A percentile compares a stretch with the other conserved stretches of the same genome.
Conservation (phyloP, 2,113 vertebrate genomes). For the Trichomycterus rosablanca region DNA sequence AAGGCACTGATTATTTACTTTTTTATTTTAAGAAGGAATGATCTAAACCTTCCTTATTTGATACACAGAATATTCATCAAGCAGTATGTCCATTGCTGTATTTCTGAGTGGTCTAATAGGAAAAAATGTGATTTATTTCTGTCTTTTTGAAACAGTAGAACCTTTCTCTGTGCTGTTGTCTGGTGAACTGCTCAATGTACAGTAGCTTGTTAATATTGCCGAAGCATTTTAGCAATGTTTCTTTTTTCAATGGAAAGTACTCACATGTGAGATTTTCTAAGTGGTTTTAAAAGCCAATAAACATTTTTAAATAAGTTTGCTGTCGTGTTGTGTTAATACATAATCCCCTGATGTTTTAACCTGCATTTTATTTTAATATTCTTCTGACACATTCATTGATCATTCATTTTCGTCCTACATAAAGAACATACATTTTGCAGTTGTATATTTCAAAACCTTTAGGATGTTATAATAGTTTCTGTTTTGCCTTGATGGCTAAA, state of each 20-base stretch:
- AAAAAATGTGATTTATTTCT: slow-evolving; percentile 49
- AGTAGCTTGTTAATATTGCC: slow-evolving; percentile 95
- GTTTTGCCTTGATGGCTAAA: too few species aligned
- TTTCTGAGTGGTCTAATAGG: slow-evolving; percentile 76
- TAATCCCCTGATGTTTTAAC: too few species aligned
- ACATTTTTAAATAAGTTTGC: slow-evolving; percentile 86
- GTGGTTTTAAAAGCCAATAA: slow-evolving; percentile 99
- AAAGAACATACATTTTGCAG: too few species aligned
- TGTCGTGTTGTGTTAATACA: too few species aligned
- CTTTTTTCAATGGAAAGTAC: slow-evolving; percentile 99
- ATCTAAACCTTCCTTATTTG: slow-evolving; percentile 68
- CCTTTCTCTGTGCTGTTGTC: slow-evolving; percentile 90
- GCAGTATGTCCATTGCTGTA: slow-evolving; percentile 70
- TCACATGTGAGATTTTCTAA: slow-evolving; percentile 97
- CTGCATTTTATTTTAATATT: too few species aligned
- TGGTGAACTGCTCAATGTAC: slow-evolving; percentile 96
- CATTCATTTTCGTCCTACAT: too few species aligned
- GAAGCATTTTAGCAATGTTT: slow-evolving; percentile 85
- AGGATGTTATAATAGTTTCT: too few species aligned
- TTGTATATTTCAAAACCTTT: too few species aligned
- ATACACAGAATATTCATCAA: slow-evolving; percentile 85
- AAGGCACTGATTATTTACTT: slow-evolving; percentile 80
- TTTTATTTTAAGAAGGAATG: slow-evolving; percentile 82
- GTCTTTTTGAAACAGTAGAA: slow-evolving; percentile 87
- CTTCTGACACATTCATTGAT: too few species aligned